A percentile compares a stretch with the other conserved stretches of the same genome.
These are phyloP conservation scores for Protophormia terraenovae DNA, from an alignment of 2,888 invertebrate species.

Conservation along the genomic window DNA sequence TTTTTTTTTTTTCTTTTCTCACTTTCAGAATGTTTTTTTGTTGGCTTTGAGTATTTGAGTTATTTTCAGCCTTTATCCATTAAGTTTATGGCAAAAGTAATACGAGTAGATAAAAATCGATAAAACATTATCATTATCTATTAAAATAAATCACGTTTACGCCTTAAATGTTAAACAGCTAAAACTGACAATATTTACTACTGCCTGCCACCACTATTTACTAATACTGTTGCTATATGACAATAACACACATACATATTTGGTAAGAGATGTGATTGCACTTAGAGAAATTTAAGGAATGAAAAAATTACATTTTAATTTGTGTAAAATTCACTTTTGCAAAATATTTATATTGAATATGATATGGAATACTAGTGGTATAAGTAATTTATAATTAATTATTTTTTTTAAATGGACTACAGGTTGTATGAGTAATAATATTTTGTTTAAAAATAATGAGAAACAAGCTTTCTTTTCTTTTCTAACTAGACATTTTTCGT, in stretches of 20 bases:
- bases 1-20: neutral
- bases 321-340: too few relatives aligned
- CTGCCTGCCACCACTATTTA: neutral
- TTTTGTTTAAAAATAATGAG: too few relatives aligned
- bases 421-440: too few relatives aligned
- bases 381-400: too few relatives aligned
- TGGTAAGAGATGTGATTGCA: too few relatives aligned
- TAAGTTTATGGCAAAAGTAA: slow-evolving; percentile 17
- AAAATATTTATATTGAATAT: too few relatives aligned
- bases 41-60: neutral
- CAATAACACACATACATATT: neutral
- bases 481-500: too few relatives aligned
- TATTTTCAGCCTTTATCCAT: neutral
- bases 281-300: too few relatives aligned
- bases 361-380: too few relatives aligned
- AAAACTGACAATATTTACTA: neutral
- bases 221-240: neutral
- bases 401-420: too few relatives aligned
- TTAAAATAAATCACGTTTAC: slow-evolving; percentile 78
- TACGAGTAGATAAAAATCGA: slow-evolving; percentile 72
- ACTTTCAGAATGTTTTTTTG: neutral
- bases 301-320: too few relatives aligned
- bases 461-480: too few relatives aligned
- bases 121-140: slow-evolving; percentile 78
- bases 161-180: slow-evolving; percentile 52